Percentiles rank a stretch among this genome's conserved stretches.
phyloP scores from a whole-genome alignment of 2,888 invertebrate species.

The Andrena marginata region DNA sequence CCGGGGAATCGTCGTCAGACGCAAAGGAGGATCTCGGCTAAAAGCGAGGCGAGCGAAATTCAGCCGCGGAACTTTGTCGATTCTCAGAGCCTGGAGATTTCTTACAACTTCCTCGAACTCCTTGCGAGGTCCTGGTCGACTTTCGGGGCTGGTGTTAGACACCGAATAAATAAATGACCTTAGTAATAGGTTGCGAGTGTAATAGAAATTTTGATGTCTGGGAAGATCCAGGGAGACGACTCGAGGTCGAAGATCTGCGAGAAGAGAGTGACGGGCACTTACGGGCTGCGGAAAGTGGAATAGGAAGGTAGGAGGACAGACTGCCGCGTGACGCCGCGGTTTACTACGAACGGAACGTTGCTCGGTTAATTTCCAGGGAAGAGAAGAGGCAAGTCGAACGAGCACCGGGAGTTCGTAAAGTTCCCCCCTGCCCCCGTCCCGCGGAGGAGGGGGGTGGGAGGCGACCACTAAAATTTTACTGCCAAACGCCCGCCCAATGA shows the following conservation, averaged over 20 bases:
- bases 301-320: not conserved
- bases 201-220: too few relatives aligned
- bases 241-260: not conserved
- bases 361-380: constrained; percentile 74
- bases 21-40: not conserved
- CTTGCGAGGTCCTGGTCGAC: too few relatives aligned
- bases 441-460: constrained; percentile 14
- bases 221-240: not conserved
- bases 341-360: constrained; percentile 67
- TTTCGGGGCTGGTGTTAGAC: too few relatives aligned
- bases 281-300: not conserved
- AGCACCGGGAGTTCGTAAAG: constrained; percentile 71
- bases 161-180: too few relatives aligned
- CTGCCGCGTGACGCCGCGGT: not conserved
- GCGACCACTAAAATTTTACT: constrained; percentile 81
- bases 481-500: constrained; percentile 74
- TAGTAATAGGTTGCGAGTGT: too few relatives aligned
- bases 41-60: not conserved
- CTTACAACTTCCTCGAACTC: too few relatives aligned
- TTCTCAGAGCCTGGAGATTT: too few relatives aligned
- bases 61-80: not conserved
- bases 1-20: constrained; percentile 1
- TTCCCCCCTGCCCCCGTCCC: constrained; percentile 54
- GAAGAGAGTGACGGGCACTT: not conserved
- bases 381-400: constrained; percentile 62